Evolutionary conservation across 2,113 vertebrate genomes (phyloP).

Genomic region (Penelope pileata): DNA sequence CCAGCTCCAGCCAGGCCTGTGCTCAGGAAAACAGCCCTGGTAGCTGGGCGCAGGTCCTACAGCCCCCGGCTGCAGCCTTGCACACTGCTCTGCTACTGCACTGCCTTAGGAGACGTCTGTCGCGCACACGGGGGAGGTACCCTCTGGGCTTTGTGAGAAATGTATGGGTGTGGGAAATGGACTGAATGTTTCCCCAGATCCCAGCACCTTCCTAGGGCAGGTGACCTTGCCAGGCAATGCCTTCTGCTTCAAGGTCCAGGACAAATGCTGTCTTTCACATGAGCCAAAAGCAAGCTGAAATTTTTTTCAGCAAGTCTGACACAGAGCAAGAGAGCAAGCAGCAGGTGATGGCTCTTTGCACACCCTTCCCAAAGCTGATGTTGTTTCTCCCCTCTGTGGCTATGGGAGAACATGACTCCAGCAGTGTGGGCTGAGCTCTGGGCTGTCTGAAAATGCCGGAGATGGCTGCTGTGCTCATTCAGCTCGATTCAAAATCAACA

Average conservation of each 20-base stretch:
- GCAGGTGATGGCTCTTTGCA: neutral
- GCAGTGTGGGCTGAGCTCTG: neutral
- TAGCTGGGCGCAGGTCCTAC: neutral
- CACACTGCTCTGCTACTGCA: neutral
- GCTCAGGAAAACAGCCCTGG: neutral
- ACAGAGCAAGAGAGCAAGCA: neutral
- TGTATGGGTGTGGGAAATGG: accelerated
- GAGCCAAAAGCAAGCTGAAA: neutral
- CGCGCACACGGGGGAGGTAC: accelerated
- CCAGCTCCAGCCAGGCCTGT: neutral
- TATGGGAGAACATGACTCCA: neutral
- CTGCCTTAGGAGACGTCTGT: neutral
- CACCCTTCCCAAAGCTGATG: neutral
- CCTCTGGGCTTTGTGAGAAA: neutral
- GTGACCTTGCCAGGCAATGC: neutral
- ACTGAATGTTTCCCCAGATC: accelerated
- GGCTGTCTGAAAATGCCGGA: neutral
- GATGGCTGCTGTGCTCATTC: neutral
- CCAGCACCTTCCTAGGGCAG: neutral
- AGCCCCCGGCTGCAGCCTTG: neutral
- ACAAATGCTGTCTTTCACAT: neutral
- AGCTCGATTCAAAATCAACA: neutral
- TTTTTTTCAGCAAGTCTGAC: neutral
- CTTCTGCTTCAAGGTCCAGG: neutral
- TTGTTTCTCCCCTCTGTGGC: neutral